A percentile compares a stretch with the other conserved stretches of the same genome.
These are phyloP conservation scores for Oryzaephilus surinamensis DNA, from an alignment of 1,140 invertebrate genomes.

Conservation along the genomic window DNA sequence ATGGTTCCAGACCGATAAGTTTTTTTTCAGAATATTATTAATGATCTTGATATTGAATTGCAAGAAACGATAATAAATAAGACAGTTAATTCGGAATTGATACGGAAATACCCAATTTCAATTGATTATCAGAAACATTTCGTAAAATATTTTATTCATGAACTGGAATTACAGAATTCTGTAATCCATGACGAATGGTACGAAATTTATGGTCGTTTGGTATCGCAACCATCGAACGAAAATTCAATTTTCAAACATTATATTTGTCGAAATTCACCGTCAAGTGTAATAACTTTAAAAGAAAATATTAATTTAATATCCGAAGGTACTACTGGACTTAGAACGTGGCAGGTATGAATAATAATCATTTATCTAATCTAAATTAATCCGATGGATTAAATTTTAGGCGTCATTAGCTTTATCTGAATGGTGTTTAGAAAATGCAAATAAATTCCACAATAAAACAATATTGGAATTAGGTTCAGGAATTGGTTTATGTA, in stretches of 20 bases:
- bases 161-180: slow-evolving; percentile 33
- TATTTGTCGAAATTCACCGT: slow-evolving; percentile 24
- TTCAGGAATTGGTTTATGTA: slow-evolving; percentile 45
- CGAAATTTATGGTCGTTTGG: slow-evolving; percentile 33
- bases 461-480: slow-evolving; percentile 47
- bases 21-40: no score
- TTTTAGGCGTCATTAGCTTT: slow-evolving; percentile 39
- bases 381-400: slow-evolving; percentile 6
- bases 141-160: slow-evolving; percentile 37
- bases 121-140: slow-evolving; percentile 40
- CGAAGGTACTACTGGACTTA: slow-evolving; percentile 45
- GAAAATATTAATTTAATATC: slow-evolving; percentile 46
- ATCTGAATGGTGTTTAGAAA: slow-evolving; percentile 42
- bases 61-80: slow-evolving; percentile 36
- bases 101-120: slow-evolving; percentile 38
- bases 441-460: slow-evolving; percentile 31
- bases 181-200: slow-evolving; percentile 40
- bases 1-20: no score
- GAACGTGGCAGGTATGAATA: slow-evolving; percentile 39
- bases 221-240: slow-evolving; percentile 25
- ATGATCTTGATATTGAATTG: no score
- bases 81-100: slow-evolving; percentile 35
- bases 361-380: slow-evolving; percentile 3
- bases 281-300: slow-evolving; percentile 36
- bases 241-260: slow-evolving; percentile 41